Percentiles rank a stretch among this genome's conserved stretches.
Conservation (phyloP, 2,888 invertebrate genomes). For the Rhamphomyia laevipes region DNA sequence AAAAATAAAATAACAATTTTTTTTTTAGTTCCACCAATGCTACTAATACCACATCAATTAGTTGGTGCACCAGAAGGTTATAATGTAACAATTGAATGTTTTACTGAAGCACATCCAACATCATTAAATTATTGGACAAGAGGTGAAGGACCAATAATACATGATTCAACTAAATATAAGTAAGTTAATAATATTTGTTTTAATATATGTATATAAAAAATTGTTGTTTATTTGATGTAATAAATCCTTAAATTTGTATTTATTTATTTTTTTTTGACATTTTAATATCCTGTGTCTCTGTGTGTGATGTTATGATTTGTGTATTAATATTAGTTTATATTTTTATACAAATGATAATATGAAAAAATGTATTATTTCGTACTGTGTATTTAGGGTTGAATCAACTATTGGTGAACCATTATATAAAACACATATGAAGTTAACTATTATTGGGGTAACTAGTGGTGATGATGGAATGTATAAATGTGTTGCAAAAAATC, state of each 20-base stretch:
- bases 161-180: slow-evolving; percentile 71
- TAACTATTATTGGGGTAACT: slow-evolving; percentile 66
- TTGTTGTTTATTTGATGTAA: neutral
- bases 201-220: neutral
- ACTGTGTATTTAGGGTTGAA: slow-evolving; percentile 38
- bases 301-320: no score
- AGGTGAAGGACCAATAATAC: slow-evolving; percentile 80
- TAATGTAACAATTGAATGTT: slow-evolving; percentile 78
- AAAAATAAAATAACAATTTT: neutral
- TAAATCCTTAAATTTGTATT: neutral
- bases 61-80: slow-evolving; percentile 75
- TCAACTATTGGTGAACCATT: slow-evolving; percentile 55
- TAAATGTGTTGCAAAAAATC: slow-evolving; percentile 76
- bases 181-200: slow-evolving; percentile 28
- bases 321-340: neutral
- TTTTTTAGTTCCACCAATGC: slow-evolving; percentile 72
- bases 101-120: slow-evolving; percentile 85
- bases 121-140: slow-evolving; percentile 85
- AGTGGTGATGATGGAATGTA: slow-evolving; percentile 76
- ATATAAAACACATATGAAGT: slow-evolving; percentile 80
- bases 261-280: neutral
- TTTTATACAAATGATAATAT: neutral
- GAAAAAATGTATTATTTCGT: neutral
- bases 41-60: slow-evolving; percentile 82
- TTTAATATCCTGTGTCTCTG: neutral